Conservation (phyloP, 2,113 vertebrate species). For the Psettodes erumei region DNA sequence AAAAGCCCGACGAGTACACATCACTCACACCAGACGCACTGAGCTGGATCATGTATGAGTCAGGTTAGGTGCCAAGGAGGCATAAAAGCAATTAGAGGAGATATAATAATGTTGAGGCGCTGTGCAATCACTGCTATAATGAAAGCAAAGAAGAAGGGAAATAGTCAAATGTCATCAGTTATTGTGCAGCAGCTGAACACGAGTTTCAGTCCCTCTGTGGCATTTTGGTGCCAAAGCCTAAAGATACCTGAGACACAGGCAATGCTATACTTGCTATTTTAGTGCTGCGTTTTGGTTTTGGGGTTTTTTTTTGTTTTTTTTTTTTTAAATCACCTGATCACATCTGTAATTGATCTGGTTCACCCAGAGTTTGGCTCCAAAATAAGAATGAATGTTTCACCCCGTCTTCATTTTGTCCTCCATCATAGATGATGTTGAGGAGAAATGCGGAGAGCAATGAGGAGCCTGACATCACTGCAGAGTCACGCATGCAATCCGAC, state of each 20-base stretch:
- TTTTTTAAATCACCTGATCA: not conserved
- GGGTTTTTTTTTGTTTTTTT: no score
- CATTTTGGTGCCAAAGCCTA: not conserved
- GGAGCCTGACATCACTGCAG: slow-evolving; percentile 7
- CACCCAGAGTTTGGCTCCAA: not conserved
- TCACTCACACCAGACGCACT: not conserved
- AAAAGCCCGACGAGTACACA: not conserved
- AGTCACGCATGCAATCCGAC: slow-evolving; percentile 18
- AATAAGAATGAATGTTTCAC: not conserved
- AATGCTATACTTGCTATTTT: no score
- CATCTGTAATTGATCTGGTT: not conserved
- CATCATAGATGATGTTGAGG: not conserved
- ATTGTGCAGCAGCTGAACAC: not conserved
- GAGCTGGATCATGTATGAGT: not conserved
- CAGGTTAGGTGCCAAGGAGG: not conserved
- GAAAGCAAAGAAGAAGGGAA: not conserved
- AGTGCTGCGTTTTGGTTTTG: no score
- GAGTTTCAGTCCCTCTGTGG: not conserved
- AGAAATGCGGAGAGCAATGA: not conserved
- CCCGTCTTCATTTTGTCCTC: not conserved
- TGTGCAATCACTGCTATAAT: not conserved
- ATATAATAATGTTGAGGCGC: not conserved
- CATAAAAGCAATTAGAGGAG: not conserved
- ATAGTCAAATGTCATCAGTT: not conserved
- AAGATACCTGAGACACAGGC: not conserved